Conservation (phyloP, 2,113 vertebrate genomes). For the Mirounga angustirostris region DNA sequence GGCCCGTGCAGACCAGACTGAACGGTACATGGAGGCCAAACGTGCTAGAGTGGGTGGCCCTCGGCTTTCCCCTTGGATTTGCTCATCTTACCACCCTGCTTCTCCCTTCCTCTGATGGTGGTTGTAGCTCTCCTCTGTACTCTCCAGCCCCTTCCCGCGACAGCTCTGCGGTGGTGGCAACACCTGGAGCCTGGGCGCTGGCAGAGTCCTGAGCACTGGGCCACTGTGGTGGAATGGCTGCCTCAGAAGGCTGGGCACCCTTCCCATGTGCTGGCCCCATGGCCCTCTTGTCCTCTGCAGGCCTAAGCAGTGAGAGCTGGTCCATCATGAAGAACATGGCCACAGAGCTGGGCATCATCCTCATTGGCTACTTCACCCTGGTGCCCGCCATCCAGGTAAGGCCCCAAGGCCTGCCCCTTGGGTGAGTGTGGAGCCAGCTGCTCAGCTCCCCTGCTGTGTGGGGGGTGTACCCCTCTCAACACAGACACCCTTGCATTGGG, state of each 20-base stretch:
- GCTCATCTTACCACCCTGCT: not conserved
- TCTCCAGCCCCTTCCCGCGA: not conserved
- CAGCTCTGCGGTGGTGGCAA: not conserved
- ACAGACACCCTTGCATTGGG: not conserved
- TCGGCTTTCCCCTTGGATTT: not conserved
- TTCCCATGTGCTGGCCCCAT: not conserved
- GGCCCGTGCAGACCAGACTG: not conserved
- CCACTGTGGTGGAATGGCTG: not conserved
- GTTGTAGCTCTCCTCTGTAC: not conserved
- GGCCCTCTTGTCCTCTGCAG: constrained; percentile 83
- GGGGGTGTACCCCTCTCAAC: not conserved
- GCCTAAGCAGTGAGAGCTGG: constrained; percentile 98
- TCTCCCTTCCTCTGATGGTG: not conserved
- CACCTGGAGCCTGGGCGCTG: not conserved
- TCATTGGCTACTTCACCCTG: constrained; percentile 98
- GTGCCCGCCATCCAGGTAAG: constrained; percentile 98
- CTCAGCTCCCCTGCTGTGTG: not conserved
- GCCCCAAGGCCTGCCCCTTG: not conserved
- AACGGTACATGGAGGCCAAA: not conserved
- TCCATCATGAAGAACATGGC: constrained; percentile 99
- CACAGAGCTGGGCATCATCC: constrained; percentile 96
- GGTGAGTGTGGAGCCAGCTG: not conserved
- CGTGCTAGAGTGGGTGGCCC: rapidly evolving
- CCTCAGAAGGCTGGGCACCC: not conserved
- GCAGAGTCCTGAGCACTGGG: not conserved